phyloP scores from a whole-genome alignment of 2,888 invertebrate species.

The Tortrix viridana region DNA sequence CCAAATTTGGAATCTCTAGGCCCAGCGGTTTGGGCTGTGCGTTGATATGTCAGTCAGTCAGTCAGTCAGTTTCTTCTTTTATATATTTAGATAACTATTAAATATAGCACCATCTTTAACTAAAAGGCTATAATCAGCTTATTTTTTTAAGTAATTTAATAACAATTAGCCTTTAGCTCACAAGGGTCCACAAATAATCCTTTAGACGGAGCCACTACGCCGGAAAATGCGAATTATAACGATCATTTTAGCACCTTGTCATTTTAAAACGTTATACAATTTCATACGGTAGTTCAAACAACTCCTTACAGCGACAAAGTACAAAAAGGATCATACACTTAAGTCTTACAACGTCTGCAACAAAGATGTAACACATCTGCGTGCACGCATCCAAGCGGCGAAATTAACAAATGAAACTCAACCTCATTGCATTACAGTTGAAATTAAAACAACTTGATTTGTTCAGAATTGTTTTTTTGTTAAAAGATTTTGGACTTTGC shows the following conservation, averaged over 20 bases:
- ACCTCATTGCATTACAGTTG: neutral
- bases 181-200: conserved; percentile 56
- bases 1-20: too few relatives aligned
- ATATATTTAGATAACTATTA: too few relatives aligned
- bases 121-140: conserved; percentile 25
- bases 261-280: too few relatives aligned
- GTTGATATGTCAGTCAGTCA: too few relatives aligned
- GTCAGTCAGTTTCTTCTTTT: too few relatives aligned
- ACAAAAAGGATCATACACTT: too few relatives aligned
- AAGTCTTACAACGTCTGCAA: conserved; percentile 48
- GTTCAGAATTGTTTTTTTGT: conserved; percentile 32
- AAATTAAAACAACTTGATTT: neutral
- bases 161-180: conserved; percentile 62
- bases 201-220: conserved; percentile 76
- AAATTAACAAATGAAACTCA: conserved; percentile 4
- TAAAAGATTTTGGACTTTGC: conserved; percentile 50
- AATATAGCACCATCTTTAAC: conserved; percentile 11
- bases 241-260: too few relatives aligned
- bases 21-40: too few relatives aligned
- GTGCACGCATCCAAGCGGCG: conserved; percentile 54
- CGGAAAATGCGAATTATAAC: conserved; percentile 80
- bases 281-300: too few relatives aligned
- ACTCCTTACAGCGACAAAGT: too few relatives aligned
- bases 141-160: conserved; percentile 46
- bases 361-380: conserved; percentile 82